Evolutionary conservation across 2,888 invertebrate genomes (phyloP), one percentile per base, ranked within the genome.

Genomic region (Hirtodrosophila alboralis): DNA sequence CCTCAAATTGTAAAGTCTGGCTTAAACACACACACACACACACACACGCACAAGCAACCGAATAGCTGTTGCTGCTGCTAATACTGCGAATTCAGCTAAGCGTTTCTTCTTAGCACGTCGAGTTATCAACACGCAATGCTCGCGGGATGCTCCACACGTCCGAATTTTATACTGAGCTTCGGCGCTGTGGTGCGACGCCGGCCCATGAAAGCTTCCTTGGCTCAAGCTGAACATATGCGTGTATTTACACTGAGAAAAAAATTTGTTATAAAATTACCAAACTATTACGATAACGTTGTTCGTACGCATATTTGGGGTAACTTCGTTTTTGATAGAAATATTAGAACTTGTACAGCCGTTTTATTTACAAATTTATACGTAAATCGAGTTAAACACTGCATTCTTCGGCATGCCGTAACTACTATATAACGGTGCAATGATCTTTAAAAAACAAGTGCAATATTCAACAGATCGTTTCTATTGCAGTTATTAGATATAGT

Each of bases 121-220:
- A 75, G 59, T 75, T 75, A 81, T 81, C 79, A 79, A 62, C 56
- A 54, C 53, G 44, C 49, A 70, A 75, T 79, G 77, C 59, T 61
- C 47, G 58, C 65, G 79, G 83, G 77, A 79, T 77, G 80, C 65
- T 67, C 58, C 40, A 40, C 64, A 49, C 70, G 58, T 18, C 41
- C 37, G 59, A 54, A 49, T 70, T 80, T 77, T 79, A 80, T 80
- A 83, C 58, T 27, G 45, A 83, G 83, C 80, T 80, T 79, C 58
- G 54, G 56, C 28, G 48, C 23, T 28, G 38, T 40, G 44, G 27
- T 43, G 31, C 38, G 18, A 5, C 14, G 33, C 12, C 38, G 21
- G 54, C 33, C 30, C 16, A 38, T 4, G 38, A 63, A 73, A 73
- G 72, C 73, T 75, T 48, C 52, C 57, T 28, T 37, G 43, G 40